Base-by-base conservation (phyloP, 92 coral and sea anemone species). In the Virgularia gustaviana region DNA sequence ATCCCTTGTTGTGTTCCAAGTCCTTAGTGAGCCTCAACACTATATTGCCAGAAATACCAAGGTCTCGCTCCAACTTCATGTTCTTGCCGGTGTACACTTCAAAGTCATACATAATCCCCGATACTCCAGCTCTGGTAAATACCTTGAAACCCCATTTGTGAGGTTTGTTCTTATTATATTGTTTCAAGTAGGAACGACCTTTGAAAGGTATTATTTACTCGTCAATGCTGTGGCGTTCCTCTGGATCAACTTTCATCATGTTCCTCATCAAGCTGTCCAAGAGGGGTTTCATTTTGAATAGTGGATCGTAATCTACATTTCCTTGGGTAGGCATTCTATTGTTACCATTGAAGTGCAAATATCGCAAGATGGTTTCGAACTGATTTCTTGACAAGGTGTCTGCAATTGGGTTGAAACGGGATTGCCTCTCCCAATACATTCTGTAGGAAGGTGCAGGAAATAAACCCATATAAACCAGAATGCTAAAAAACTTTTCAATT, bases 91-190 rank as follows among this genome's bases (percentile, higher is more conserved):
- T 59, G 65, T 59, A 59, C 2, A 59, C n/a, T 20, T 59, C 41
- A 33, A 59, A 59, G 22, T 59, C 65, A 59, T 30, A 59, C 39
- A 59, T 33, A 0, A 59, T 59, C 6, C 65, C 65, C 13, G 16
- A 6, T 2, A 59, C 65, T 2, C 65, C 65, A 59, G 16, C 10
- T 28, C 65, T 30, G 13, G 65, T n/a, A 8, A 8, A 33, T 9
- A 59, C 65, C 16, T 59, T 59, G 2, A 59, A 6, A 13, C 65
- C 65, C 65, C 65, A 59, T 33, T 59, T 59, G 10, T 59, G 39
- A 9, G 65, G 65, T 44, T 59, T 59, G 2, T 59, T 59, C n/a
- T 28, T 28, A n/a, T 2, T 3, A n/a, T 59, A 59, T 32, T 59
- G 65, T 23, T n/a, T 8, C 42, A 59, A 23, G 2, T 13, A 4